Evolutionary conservation across 2,113 vertebrate genomes (phyloP).

Genomic region (Mesoclemmys tuberculata): DNA sequence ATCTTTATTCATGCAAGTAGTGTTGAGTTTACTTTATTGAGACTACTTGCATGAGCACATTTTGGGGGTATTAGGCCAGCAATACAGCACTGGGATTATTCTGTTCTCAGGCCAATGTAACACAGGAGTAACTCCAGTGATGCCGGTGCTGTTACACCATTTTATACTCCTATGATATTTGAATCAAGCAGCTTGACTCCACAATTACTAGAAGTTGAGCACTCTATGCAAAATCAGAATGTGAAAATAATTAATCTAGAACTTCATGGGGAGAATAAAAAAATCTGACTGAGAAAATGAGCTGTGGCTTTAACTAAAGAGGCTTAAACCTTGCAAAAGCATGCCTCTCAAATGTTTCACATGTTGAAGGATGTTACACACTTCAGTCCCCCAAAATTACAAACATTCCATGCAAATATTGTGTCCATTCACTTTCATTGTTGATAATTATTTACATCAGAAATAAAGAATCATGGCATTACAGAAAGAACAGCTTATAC

Average conservation of each 20-base stretch:
- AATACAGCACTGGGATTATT: too few species aligned
- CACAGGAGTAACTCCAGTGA: too few species aligned
- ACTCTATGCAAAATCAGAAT: background rate
- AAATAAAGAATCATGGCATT: background rate
- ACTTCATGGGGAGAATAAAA: background rate
- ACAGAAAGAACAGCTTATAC: background rate
- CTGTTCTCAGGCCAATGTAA: too few species aligned
- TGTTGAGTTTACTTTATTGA: too few species aligned
- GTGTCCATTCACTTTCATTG: background rate
- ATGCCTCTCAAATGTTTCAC: background rate
- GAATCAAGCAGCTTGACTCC: background rate
- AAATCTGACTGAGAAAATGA: background rate
- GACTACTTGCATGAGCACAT: too few species aligned
- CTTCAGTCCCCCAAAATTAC: background rate
- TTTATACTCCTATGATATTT: background rate
- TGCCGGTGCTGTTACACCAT: background rate
- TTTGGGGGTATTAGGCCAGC: too few species aligned
- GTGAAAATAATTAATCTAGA: background rate
- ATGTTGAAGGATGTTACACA: background rate
- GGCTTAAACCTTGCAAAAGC: background rate
- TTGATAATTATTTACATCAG: background rate
- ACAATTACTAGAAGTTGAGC: background rate
- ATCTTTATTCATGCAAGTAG: too few species aligned
- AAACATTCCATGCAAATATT: background rate
- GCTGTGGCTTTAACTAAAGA: background rate